Base-by-base conservation (phyloP, 2,797 vertebrate genomes). In the Pangasius larnaudii region DNA sequence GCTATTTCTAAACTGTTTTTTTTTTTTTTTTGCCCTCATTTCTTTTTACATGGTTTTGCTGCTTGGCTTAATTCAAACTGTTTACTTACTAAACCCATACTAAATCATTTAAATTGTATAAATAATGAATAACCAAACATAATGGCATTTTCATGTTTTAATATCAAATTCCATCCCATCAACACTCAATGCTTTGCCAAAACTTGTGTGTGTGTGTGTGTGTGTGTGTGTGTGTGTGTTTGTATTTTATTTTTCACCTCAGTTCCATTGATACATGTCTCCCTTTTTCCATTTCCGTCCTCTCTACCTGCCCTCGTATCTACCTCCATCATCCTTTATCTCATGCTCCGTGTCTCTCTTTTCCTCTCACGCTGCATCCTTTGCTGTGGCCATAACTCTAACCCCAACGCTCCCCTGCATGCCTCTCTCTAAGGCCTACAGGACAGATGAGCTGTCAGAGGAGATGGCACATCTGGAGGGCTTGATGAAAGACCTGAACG, bases 401-500 rank as follows among this genome's bases (percentile, higher is more conserved):
- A 91, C 91, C 61, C 33, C 36, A 8, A 16, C 30, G 87, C 87
- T 58, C 78, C 88, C 67, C 85, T 83, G 90, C 86, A 87, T 86
- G 86, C 85, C 75, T 75, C 88, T 85, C 87, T 88, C 89, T 75
- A 94, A 99, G 98, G 98, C 95, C 92, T 99, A 98, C 78, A 98
- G 99, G 93, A 97, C 98, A 14, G 98, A 99, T 92, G 98, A 99
- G 96, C 97, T 99, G 95, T 99, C 98, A 90, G 99, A 99, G 96
- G 98, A 99, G 95, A 99, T 99, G 99, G 98, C 98, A 93, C 98
- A 99, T 93, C 98, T 99, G 92, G 98, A 99, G 96, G 98, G 98
- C 94, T 96, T 99, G 61, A 99, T 99, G 98, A 99, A 99, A 97
- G 99, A 99, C 97, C 98, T 99, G 92, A 99, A 99, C 10, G 98